Base-by-base conservation (phyloP, 2,113 vertebrate species). In the Sinocyclocheilus rhinocerous region DNA sequence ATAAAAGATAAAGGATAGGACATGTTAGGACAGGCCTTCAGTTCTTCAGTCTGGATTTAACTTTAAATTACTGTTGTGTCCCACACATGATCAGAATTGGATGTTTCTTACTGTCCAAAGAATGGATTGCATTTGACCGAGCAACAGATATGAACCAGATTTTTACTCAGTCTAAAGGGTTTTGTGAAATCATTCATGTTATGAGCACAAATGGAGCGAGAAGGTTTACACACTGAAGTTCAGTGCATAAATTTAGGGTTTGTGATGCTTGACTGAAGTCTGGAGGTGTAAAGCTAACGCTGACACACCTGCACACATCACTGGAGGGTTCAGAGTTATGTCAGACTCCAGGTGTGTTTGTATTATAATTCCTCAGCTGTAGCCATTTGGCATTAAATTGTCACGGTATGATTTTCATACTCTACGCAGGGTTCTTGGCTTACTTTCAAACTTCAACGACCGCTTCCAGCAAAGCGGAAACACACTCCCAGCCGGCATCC, bases 401-500 rank as follows among this genome's bases (percentile, higher is more conserved):
- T n/a, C 76, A 20, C 24, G 6, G 63, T 42, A 29, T 80, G 24
- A 80, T 59, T n/a, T 33, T 55, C 0, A 0, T 78, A 26, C 10
- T 57, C 84, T n/a, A 20, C 55, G 2, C 4, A 18, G 42, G 4
- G 33, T 10, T n/a, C 85, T 59, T 59, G 91, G 90, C 90, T 93
- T 90, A 88, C 88, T 90, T 91, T 93, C 81, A 91, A 92, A 94
- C 88, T 85, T 77, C 63, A 85, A 57, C 88, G 82, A 81, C 84
- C 73, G 88, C 84, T 89, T 90, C 89, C 89, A 86, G 26, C 69
- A 15, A 29, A 76, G 10, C 4, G 72, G 26, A 90, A 90, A 91
- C 89, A 86, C 87, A 89, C 76, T n/a, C 69, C 2, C 9, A 22
- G 69, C 33, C 69, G 9, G 26, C 89, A 81, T 86, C 73, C 84